Base-by-base conservation (phyloP, 2,113 vertebrate species). In the Cephalopterus ornatus region DNA sequence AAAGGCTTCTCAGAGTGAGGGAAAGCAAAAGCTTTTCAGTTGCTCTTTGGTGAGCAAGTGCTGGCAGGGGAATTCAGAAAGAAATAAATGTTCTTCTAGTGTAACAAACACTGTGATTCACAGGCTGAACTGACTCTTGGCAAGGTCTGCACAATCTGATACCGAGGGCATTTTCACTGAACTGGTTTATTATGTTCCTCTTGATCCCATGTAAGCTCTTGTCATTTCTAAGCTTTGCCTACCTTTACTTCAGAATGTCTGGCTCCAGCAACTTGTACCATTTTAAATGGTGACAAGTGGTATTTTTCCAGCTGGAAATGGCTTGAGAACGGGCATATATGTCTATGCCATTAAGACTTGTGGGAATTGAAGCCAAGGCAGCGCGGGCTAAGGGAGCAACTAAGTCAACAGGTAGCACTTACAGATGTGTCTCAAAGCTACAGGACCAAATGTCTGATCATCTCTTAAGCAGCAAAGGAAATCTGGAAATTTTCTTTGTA, bases 351-450 rank as follows among this genome's bases (percentile, higher is more conserved):
- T 39, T 39, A 52, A 42, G 18, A 72, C 50, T 0, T 14, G 15
- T 0, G 2, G 33, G 35, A 86, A 80, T 4, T 0, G 0, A 59
- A 35, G 7, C 4, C 0, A 1, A 74, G 50, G 59, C 16, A 47
- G n/a, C 1, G 21, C 0, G 0, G 46, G n/a, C 22, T 65, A 47
- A 30, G 27, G 26, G 21, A 68, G 41, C 1, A 23, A 42, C 11
- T 2, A 52, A 26, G 15, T 20, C 55, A 73, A 32, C 11, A 63
- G 26, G 14, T 1, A 39, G n/a, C 39, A 46, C 6, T 13, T 33
- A 22, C 16, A 74, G 20, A 21, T 15, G 8, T 23, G 50, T 46
- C 33, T 41, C 73, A 67, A 21, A 67, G 28, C 8, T 30, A 37
- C 5, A 0, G 1, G 13, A 53, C 16, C 6, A 1, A 73, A 46